Evolutionary conservation across 2,797 vertebrate genomes (phyloP).

Genomic region (Xenops minutus): DNA sequence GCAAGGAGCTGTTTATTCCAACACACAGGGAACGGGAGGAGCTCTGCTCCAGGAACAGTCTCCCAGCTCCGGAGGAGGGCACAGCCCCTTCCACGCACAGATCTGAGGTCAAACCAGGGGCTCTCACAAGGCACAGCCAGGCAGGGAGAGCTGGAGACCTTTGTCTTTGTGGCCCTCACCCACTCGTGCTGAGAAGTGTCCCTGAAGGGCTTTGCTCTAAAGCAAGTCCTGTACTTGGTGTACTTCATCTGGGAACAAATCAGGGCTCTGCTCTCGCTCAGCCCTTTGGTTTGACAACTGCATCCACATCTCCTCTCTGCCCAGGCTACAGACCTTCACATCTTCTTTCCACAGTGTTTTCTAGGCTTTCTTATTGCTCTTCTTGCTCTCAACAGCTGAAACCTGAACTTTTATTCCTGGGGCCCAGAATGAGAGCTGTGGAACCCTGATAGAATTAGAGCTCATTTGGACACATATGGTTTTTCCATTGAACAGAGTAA

Average conservation of each 20-base stretch:
- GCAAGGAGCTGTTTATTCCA: background rate
- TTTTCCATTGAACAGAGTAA: background rate
- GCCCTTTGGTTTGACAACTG: background rate
- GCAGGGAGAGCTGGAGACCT: background rate
- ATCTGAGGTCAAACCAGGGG: background rate
- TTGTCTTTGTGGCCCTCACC: background rate
- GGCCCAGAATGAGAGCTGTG: background rate
- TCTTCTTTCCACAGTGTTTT: background rate
- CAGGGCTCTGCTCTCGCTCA: background rate
- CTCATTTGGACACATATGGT: background rate
- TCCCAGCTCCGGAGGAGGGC: background rate
- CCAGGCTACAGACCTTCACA: background rate
- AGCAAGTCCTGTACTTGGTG: background rate
- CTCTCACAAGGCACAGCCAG: background rate
- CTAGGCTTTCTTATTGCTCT: background rate
- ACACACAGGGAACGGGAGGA: accelerated
- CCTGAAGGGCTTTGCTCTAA: background rate
- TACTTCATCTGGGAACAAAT: background rate
- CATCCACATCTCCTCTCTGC: background rate
- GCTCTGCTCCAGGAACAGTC: background rate
- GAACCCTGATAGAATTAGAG: background rate
- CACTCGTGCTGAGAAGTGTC: background rate
- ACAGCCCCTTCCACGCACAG: background rate
- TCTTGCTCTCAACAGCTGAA: background rate
- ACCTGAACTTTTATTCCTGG: background rate